Evolutionary conservation across 2,113 vertebrate species (phyloP), one percentile per base, ranked within the genome.

Genomic region (Pampusana beccarii): DNA sequence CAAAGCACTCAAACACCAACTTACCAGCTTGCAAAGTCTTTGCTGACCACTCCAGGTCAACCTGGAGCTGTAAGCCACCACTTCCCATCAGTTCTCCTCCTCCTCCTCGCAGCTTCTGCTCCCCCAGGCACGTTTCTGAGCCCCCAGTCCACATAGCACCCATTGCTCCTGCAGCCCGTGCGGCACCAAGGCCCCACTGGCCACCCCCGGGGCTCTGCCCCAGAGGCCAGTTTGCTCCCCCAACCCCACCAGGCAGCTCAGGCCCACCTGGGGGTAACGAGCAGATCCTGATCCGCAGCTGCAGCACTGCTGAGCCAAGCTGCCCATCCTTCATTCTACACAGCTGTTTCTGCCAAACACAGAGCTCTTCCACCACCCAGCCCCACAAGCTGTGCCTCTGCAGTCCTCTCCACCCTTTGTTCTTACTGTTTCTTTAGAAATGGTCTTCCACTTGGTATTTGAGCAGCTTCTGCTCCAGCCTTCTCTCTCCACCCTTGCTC

Each of bases 161-260:
- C 36, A 6, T 46, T 38, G 31, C 13, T 62, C 26, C 74, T 56
- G 31, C 34, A 79, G 25, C 18, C 19, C 24, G 17, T 8, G 6
- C 51, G 66, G 38, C 64, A 24, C 21, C 36, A 54, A 5, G 42
- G 15, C 18, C 25, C 65, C 71, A 10, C 23, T 16, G 11, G 11
- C 11, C 6, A 1, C 29, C 51, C 38, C 36, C 38, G 28, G 0
- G 0, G 28, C 44, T 53, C 46, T 34, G 16, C 4, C 16, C 7
- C 3, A 15, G 6, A 61, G 25, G 8, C 3, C 21, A 29, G 4
- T 0, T 0, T 56, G 21, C 15, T 51, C 6, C 46, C 8, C 28
- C 36, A 82, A 36, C 7, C 16, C 5, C 31, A 40, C 9, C 9
- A 36, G 21, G 10, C 25, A 87, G 34, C 33, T 21, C 56, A 79